These are phyloP conservation scores for Grammomys dolichurus DNA, from an alignment of 2,113 vertebrate genomes.

Conservation along the genomic window DNA sequence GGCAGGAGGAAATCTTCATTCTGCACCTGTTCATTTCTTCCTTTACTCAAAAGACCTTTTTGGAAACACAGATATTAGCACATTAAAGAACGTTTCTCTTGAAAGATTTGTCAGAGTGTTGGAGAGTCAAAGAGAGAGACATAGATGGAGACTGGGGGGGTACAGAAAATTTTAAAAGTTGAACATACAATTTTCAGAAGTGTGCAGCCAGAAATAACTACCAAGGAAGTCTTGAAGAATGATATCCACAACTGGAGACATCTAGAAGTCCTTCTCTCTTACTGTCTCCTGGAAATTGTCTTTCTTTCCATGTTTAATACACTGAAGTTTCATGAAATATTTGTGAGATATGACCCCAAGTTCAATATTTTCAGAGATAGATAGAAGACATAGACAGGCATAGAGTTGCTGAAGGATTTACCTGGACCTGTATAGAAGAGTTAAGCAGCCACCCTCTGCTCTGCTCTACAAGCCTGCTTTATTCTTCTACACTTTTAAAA, in stretches of 20 bases:
- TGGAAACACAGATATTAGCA: not conserved
- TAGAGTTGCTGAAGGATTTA: not conserved
- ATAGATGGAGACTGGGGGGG: not conserved
- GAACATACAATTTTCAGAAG: not conserved
- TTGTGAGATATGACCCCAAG: not conserved
- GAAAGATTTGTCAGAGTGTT: not conserved
- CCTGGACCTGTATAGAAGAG: accelerated
- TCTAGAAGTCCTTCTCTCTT: not conserved
- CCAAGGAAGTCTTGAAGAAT: not conserved
- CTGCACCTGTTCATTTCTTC: not conserved
- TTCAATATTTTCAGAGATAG: not conserved
- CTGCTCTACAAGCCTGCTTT: not conserved
- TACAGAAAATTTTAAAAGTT: not conserved
- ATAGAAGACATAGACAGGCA: not conserved
- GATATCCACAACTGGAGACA: not conserved
- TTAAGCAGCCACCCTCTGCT: not conserved
- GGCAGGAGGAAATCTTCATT: not conserved
- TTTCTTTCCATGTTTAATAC: not conserved
- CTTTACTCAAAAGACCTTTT: not conserved
- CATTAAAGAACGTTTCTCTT: not conserved
- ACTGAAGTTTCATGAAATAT: not conserved
- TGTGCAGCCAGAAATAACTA: not conserved
- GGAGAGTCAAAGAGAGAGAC: not conserved
- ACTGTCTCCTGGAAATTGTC: not conserved
- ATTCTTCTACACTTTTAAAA: constrained; percentile 6